Conservation (phyloP, 1,140 invertebrate species). For the Chymomyza costata region DNA sequence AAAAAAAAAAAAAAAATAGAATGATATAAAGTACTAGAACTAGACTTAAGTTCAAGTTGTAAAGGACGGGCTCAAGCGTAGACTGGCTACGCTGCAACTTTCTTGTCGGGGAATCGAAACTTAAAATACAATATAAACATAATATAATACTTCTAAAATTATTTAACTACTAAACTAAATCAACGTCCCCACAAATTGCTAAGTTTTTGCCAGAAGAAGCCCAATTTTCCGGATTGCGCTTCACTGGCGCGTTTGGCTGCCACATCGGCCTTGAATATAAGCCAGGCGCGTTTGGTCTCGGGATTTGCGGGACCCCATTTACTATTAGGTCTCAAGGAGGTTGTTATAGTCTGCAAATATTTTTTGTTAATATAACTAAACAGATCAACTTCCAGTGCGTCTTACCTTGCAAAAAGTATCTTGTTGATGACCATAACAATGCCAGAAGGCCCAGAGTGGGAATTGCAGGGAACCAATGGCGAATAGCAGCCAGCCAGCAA, state of each 20-base stretch:
- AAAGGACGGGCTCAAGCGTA: too few species aligned
- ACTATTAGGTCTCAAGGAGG: slow-evolving; percentile 76
- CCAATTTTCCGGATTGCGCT: slow-evolving; percentile 40
- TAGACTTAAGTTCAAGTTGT: too few species aligned
- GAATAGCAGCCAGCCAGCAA: slow-evolving; percentile 77
- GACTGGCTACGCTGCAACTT: too few species aligned
- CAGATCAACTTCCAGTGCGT: neutral
- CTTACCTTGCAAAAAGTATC: slow-evolving; percentile 65
- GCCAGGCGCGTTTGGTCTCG: slow-evolving; percentile 77
- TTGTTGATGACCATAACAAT: slow-evolving; percentile 27
- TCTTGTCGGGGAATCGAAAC: too few species aligned
- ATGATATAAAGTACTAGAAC: too few species aligned
- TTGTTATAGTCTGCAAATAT: slow-evolving; percentile 76
- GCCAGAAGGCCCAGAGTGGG: slow-evolving; percentile 76
- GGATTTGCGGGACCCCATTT: slow-evolving; percentile 80
- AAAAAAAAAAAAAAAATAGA: too few species aligned
- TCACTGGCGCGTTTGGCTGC: slow-evolving; percentile 26
- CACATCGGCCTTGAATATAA: slow-evolving; percentile 76
- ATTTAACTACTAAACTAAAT: neutral
- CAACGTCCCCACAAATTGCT: slow-evolving; percentile 41
- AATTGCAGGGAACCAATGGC: slow-evolving; percentile 76
- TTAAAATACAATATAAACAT: neutral
- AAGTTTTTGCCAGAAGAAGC: slow-evolving; percentile 61
- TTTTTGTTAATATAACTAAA: slow-evolving; percentile 14
- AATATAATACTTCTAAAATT: neutral